phyloP scores from a whole-genome alignment of 2,888 invertebrate genomes.

The Thysanoteuthis rhombus region DNA sequence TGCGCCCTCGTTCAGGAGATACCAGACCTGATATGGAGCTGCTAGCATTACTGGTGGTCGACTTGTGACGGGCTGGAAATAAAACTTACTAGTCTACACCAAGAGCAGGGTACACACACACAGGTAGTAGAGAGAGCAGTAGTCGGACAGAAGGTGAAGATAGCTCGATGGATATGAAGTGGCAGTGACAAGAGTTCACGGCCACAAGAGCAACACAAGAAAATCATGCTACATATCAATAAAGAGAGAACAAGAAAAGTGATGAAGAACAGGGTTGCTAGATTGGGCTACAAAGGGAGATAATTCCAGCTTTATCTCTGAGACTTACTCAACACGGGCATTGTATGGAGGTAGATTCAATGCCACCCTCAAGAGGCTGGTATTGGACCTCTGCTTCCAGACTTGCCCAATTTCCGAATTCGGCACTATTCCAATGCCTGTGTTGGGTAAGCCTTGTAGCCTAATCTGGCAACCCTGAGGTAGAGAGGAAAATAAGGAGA shows the following conservation, averaged over 20 bases:
- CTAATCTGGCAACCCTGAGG: too few species aligned
- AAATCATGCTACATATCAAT: not conserved
- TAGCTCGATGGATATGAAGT: not conserved
- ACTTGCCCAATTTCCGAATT: too few species aligned
- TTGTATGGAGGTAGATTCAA: too few species aligned
- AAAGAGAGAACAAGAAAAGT: too few species aligned
- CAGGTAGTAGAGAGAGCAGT: slow-evolving; percentile 18
- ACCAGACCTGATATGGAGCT: slow-evolving; percentile 42
- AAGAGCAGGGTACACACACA: slow-evolving; percentile 27
- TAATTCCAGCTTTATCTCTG: too few species aligned
- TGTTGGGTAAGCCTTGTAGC: too few species aligned
- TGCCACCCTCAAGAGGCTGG: too few species aligned
- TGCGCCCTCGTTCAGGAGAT: slow-evolving; percentile 73
- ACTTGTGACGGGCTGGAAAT: slow-evolving; percentile 33
- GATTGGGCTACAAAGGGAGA: not conserved
- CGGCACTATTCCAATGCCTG: too few species aligned
- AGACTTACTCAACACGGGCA: too few species aligned
- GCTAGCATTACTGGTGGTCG: slow-evolving; percentile 41
- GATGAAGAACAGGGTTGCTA: not conserved
- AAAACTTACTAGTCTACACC: slow-evolving; percentile 33
- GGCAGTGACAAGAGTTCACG: not conserved
- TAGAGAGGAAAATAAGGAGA: not conserved
- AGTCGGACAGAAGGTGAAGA: not conserved
- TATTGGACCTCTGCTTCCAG: too few species aligned
- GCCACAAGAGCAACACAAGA: not conserved